phyloP scores from a whole-genome alignment of 2,113 vertebrate species.

The Monopterus albus region DNA sequence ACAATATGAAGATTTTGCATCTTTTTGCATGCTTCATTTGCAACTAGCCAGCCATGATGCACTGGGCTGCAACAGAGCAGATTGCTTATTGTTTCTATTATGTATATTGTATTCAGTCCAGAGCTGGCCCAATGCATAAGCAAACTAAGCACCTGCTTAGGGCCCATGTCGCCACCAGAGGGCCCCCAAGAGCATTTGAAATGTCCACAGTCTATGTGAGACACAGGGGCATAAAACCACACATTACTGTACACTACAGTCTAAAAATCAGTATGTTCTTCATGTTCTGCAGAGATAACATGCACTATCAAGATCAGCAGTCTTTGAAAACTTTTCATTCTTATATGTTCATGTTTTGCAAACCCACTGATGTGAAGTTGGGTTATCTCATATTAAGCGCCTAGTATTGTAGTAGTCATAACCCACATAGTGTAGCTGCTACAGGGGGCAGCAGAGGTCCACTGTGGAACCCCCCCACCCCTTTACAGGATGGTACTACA shows the following conservation, averaged over 20 bases:
- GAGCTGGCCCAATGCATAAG: no score
- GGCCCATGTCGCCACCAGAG: no score
- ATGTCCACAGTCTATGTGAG: not conserved
- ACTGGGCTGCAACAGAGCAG: no score
- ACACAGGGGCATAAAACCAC: not conserved
- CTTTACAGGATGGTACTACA: not conserved
- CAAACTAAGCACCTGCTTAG: no score
- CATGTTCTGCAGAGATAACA: not conserved
- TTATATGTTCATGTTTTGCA: not conserved
- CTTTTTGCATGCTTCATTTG: not conserved
- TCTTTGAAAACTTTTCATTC: not conserved
- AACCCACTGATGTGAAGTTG: not conserved
- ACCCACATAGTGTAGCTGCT: not conserved
- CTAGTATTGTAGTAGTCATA: not conserved
- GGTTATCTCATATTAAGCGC: not conserved
- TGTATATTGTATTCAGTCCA: no score
- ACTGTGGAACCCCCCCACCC: not conserved
- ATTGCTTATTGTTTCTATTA: no score
- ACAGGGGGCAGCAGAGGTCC: constrained; percentile 63
- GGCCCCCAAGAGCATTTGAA: no score
- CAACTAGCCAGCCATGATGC: not conserved
- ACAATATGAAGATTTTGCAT: not conserved
- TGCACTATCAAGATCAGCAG: constrained; percentile 3
- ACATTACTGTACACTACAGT: not conserved
- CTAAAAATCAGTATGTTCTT: not conserved